Conservation (phyloP, 2,888 invertebrate species). For the Dolichomitus sp. region DNA sequence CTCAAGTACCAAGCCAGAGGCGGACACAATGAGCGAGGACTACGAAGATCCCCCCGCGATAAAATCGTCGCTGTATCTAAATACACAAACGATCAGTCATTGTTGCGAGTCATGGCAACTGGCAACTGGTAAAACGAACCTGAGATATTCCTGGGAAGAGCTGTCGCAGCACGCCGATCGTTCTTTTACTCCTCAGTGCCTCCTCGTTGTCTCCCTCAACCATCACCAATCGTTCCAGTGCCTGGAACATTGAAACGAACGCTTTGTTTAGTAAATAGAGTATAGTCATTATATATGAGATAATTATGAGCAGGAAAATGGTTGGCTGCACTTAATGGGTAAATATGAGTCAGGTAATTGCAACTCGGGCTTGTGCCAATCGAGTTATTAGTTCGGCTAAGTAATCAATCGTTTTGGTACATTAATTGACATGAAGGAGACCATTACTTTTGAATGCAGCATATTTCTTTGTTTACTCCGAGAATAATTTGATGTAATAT, state of each 20-base stretch:
- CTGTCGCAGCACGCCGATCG: conserved; percentile 92
- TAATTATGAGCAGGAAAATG: not conserved
- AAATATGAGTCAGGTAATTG: not conserved
- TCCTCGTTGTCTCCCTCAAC: conserved; percentile 90
- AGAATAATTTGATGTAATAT: too few relatives aligned
- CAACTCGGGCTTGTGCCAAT: not conserved
- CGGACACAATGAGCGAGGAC: conserved; percentile 38
- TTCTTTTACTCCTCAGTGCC: conserved; percentile 92
- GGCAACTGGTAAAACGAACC: conserved; percentile 87
- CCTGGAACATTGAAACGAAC: conserved; percentile 86
- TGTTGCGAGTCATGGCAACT: not conserved
- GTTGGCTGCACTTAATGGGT: not conserved
- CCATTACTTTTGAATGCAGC: too few relatives aligned
- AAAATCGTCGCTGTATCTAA: not conserved
- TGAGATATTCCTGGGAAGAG: conserved; percentile 92
- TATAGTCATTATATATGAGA: not conserved
- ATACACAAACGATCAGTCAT: not conserved
- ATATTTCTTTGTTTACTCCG: too few relatives aligned
- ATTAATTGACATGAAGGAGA: not conserved
- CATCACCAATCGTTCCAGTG: conserved; percentile 90
- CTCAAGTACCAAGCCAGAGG: conserved; percentile 15
- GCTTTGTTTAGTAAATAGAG: not conserved
- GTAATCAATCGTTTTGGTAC: not conserved
- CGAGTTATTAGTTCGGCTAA: not conserved
- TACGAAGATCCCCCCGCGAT: conserved; percentile 7